A percentile compares a stretch with the other conserved stretches of the same genome.
These are phyloP conservation scores for Sprattus sprattus DNA, from an alignment of 2,113 vertebrate genomes.

Conservation along the genomic window DNA sequence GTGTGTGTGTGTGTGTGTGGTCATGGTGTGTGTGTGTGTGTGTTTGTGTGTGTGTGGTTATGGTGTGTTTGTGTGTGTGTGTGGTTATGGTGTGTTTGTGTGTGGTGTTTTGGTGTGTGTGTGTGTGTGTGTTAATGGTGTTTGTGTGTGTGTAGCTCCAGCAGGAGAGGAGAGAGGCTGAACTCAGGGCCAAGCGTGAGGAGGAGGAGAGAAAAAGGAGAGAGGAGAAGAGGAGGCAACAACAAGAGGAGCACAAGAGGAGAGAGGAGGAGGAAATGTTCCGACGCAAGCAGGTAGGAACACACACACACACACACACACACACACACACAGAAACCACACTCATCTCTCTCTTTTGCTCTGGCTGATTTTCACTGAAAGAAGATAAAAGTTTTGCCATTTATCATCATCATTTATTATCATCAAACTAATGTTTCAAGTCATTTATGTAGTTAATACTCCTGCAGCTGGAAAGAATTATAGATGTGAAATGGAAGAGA, in stretches of 20 bases:
- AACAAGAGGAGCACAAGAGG: conserved; percentile 81
- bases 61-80: neutral
- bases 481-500: too few relatives aligned
- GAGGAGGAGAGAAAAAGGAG: conserved; percentile 87
- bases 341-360: neutral
- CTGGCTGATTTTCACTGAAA: too few relatives aligned
- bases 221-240: conserved; percentile 72
- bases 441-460: too few relatives aligned
- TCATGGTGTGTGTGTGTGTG: too few relatives aligned
- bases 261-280: conserved; percentile 83
- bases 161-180: conserved; percentile 87
- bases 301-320: neutral
- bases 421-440: too few relatives aligned
- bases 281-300: conserved; percentile 82
- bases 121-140: neutral
- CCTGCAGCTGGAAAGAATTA: too few relatives aligned
- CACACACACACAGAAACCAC: neutral
- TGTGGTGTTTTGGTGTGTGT: too few relatives aligned
- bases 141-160: conserved; percentile 70
- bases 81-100: neutral
- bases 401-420: too few relatives aligned
- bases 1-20: too few relatives aligned
- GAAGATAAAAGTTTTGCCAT: too few relatives aligned
- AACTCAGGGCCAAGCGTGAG: conserved; percentile 91
- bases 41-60: too few relatives aligned